Conservation (phyloP, 2,888 invertebrate species). For the Clistopyga incitator region DNA sequence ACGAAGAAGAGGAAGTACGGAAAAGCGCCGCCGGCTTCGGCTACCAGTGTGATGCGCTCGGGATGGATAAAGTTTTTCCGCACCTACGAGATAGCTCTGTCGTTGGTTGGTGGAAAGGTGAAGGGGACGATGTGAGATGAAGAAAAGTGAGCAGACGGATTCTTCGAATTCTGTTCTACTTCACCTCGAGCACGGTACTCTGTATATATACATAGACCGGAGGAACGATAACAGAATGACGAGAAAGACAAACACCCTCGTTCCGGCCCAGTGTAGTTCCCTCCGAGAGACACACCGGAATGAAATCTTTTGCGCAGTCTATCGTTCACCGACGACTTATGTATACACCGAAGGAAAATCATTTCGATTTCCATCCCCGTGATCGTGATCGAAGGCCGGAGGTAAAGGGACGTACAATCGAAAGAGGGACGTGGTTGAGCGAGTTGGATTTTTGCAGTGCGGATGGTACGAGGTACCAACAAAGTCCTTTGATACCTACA, state of each 20-base stretch:
- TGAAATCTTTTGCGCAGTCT: slow-evolving; percentile 22
- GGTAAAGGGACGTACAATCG: not conserved
- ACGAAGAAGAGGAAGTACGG: slow-evolving; percentile 17
- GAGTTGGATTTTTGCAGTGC: slow-evolving; percentile 23
- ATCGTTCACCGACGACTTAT: slow-evolving; percentile 21
- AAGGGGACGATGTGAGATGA: slow-evolving; percentile 4
- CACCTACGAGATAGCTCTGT: not conserved
- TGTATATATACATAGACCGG: slow-evolving; percentile 21
- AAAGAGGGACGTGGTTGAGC: slow-evolving; percentile 9
- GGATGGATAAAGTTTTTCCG: slow-evolving; percentile 19
- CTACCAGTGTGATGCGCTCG: slow-evolving; percentile 8
- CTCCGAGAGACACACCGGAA: slow-evolving; percentile 13
- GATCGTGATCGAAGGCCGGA: slow-evolving; percentile 19
- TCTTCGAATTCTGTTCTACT: slow-evolving; percentile 30
- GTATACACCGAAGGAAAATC: slow-evolving; percentile 12
- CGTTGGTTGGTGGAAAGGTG: not conserved
- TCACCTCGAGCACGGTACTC: not conserved
- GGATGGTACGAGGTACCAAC: slow-evolving; percentile 4
- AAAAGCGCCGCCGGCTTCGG: slow-evolving; percentile 16
- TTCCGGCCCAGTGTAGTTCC: slow-evolving; percentile 2
- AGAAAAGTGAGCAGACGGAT: slow-evolving; percentile 40
- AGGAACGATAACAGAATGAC: slow-evolving; percentile 52
- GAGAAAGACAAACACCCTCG: slow-evolving; percentile 49
- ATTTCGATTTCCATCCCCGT: slow-evolving; percentile 28
- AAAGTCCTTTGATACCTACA: slow-evolving; percentile 33